phyloP scores from a whole-genome alignment of 2,797 vertebrate genomes.

The Knipowitschia caucasica region DNA sequence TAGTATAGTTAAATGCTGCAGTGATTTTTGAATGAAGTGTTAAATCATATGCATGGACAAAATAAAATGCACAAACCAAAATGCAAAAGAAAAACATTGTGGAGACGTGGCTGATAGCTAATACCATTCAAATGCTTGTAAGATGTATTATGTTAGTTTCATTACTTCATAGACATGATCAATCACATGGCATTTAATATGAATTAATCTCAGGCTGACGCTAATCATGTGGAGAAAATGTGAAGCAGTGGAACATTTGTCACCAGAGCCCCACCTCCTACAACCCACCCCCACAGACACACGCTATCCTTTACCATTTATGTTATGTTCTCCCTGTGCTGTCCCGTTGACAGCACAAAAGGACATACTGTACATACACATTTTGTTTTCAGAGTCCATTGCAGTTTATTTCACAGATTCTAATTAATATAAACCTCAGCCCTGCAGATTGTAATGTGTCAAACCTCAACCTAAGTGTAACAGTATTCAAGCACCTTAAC shows the following conservation, averaged over 20 bases:
- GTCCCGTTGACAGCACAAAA: no score
- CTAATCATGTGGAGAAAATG: constrained; percentile 60
- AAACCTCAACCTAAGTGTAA: no score
- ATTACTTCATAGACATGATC: constrained; percentile 59
- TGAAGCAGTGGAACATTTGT: constrained; percentile 60
- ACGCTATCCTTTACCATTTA: background rate
- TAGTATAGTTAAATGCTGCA: no score
- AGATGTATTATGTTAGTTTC: constrained; percentile 65
- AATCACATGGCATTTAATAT: constrained; percentile 52
- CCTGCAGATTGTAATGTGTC: no score
- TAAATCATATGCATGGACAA: background rate
- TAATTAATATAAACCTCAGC: no score
- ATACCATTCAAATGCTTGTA: constrained; percentile 54
- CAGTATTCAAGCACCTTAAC: no score
- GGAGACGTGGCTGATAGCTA: constrained; percentile 36
- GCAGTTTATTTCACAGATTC: no score
- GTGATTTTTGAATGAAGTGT: constrained; percentile 14
- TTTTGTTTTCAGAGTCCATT: no score
- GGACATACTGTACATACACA: no score
- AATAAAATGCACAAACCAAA: constrained; percentile 34
- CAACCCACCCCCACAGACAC: background rate
- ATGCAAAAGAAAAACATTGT: constrained; percentile 60
- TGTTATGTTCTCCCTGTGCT: background rate
- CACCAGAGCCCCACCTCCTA: constrained; percentile 23
- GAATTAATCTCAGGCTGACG: constrained; percentile 58